Evolutionary conservation across 1,140 invertebrate genomes (phyloP), one percentile per base, ranked within the genome.

Genomic region (Sitophilus oryzae): DNA sequence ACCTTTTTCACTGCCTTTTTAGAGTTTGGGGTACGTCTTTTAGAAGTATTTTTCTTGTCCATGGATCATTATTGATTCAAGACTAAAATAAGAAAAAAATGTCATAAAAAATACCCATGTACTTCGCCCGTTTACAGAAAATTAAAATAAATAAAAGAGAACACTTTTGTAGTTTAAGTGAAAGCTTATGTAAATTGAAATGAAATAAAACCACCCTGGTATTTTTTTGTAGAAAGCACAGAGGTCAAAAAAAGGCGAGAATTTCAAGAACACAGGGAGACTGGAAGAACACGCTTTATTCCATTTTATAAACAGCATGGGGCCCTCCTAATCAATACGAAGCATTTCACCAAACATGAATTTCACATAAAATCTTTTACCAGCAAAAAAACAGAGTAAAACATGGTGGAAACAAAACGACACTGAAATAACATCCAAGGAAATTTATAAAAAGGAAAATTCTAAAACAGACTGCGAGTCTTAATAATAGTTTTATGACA

Each of bases 371-470:
- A 52, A 46, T 43, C 21, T 19, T 51, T 25, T 46, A 45, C 30
- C 14, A 34, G 21, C 47, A 56, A 51, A 50, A 44, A 56, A 50
- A 50, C 16, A 50, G 47, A 45, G 30, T 23, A 2, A 25, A 44
- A 43, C 54, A 58, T 42, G 55, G 35, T 50, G 22, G 10, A 18
- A 14, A 11, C 34, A 15, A n/a, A 6, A 15, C 15, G 22, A 58
- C 56, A 64, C 44, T 47, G 48, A 62, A 62, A 64, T 54, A 49
- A 40, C 42, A 53, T 38, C 19, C 38, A 14, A 16, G 38, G 10
- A 40, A 52, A 53, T 58, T 62, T 62, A 64, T 64, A 64, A 62
- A 60, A 57, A 40, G 54, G 35, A 45, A 14, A 34, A 46, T 9
- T 25, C 20, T 14, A 11, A 10, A 23, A 6, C 46, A 56, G 47